Evolutionary conservation across 2,888 invertebrate genomes (phyloP), one percentile per base, ranked within the genome.

Genomic region (Keiferia lycopersicella): DNA sequence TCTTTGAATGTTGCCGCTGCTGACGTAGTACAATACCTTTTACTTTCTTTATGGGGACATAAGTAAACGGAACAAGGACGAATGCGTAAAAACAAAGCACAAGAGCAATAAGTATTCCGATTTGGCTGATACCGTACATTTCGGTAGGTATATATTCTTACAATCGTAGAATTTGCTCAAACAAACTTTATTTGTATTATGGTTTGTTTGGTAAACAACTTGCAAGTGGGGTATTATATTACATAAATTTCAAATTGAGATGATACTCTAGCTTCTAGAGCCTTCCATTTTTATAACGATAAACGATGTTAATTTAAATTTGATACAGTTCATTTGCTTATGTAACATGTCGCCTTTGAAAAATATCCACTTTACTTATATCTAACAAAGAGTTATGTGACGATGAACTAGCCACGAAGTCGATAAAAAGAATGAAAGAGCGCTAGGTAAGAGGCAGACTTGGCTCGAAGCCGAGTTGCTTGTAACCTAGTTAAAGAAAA

Each of bases 101-200:
- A 69, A 68, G 67, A 69, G 70, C 71, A 61, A 69, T 65, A 70
- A 73, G 71, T 73, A 70, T 71, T 71, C 69, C 73, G 72, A 79
- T 79, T 73, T 70, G 67, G 67, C 69, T 72, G 74, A 76, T 76
- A 72, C 66, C 64, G 66, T 70, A 73, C 64, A 66, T 56, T 56
- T 34, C n/a, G 8, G 56, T 26, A 53, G 26, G 26, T 26, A 26
- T 53, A 53, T 53, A n/a, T 53, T 53, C n/a, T 18, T 18, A n/a
- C 66, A 57, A 66, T 68, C 68, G 77, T 77, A 74, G 72, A 74
- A 70, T 71, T 57, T 48, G 59, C 56, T 56, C 56, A 26, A 59
- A 59, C 73, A 70, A 68, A 34, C 8, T 34, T 34, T 34, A 34
- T 34, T 7, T 34, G 6, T 34, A 8, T 34, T 1, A 34, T 34